These are phyloP conservation scores for Acleris holmiana DNA, from an alignment of 2,888 invertebrate species.

Conservation along the genomic window DNA sequence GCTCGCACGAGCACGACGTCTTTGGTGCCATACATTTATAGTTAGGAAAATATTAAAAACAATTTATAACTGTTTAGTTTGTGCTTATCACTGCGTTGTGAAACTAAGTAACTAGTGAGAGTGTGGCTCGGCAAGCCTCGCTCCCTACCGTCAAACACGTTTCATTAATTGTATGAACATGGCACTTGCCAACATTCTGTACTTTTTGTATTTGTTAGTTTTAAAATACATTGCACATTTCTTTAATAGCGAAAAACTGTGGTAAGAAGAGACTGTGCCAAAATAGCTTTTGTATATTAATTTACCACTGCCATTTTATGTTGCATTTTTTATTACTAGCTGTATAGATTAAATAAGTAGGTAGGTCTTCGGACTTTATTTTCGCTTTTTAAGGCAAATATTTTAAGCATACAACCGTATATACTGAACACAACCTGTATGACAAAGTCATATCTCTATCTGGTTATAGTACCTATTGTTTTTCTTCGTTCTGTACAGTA, in stretches of 20 bases:
- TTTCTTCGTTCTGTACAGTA: no score
- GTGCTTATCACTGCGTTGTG: slow-evolving; percentile 5
- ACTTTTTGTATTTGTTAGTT: neutral
- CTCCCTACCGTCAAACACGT: no score
- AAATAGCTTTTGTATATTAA: slow-evolving; percentile 43
- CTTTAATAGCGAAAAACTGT: neutral
- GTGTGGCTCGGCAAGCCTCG: no score
- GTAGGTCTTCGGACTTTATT: slow-evolving; percentile 32
- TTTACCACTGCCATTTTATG: slow-evolving; percentile 52
- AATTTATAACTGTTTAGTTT: slow-evolving; percentile 40
- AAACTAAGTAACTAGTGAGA: no score
- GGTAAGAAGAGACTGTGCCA: slow-evolving; percentile 50
- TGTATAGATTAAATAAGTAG: slow-evolving; percentile 38
- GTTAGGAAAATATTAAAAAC: slow-evolving; percentile 65
- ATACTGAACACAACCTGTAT: neutral
- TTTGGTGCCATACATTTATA: slow-evolving; percentile 71
- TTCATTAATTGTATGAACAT: no score
- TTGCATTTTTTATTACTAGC: slow-evolving; percentile 41
- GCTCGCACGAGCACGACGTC: slow-evolving; percentile 47
- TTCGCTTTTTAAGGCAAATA: slow-evolving; percentile 47
- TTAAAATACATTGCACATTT: slow-evolving; percentile 5
- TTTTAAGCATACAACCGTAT: slow-evolving; percentile 12
- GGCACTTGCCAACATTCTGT: neutral
- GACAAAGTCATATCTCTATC: neutral
- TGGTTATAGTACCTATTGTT: no score